A percentile compares a stretch with the other conserved stretches of the same genome.
Evolutionary conservation across 1,140 invertebrate species (phyloP).

Genomic region (Heliconius congener): DNA sequence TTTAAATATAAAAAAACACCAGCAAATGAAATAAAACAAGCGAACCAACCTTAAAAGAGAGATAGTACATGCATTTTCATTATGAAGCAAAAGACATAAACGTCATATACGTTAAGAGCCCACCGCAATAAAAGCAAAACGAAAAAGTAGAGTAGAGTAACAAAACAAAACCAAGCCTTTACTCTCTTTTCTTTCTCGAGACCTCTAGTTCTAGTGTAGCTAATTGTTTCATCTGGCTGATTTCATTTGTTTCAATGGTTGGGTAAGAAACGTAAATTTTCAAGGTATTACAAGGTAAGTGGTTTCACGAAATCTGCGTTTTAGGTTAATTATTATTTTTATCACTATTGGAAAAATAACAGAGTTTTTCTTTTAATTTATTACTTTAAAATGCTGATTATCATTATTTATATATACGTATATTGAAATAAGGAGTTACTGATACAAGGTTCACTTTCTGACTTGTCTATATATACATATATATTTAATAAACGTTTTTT

Average conservation of each 20-base stretch:
- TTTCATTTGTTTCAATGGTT: slow-evolving; percentile 13
- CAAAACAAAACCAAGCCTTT: slow-evolving; percentile 6
- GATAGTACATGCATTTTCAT: slow-evolving; percentile 15
- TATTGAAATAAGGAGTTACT: no score
- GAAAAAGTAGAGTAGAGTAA: slow-evolving; percentile 19
- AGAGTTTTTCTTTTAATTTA: no score
- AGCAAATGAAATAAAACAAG: neutral
- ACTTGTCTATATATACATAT: no score
- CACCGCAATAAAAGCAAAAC: slow-evolving; percentile 28
- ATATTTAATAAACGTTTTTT: no score
- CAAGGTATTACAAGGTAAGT: neutral
- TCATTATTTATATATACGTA: neutral
- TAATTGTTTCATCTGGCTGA: slow-evolving; percentile 27
- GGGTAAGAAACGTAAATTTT: neutral
- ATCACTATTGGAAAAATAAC: no score
- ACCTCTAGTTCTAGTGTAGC: neutral
- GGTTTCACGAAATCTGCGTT: neutral
- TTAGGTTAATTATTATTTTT: neutral
- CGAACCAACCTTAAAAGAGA: neutral
- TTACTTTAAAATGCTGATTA: no score
- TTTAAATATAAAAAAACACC: neutral
- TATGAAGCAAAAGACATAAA: slow-evolving; percentile 16
- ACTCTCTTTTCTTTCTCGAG: neutral
- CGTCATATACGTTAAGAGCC: slow-evolving; percentile 25
- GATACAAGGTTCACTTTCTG: no score